Evolutionary conservation across 2,797 vertebrate species (phyloP).

Genomic region (Varecia variegata): DNA sequence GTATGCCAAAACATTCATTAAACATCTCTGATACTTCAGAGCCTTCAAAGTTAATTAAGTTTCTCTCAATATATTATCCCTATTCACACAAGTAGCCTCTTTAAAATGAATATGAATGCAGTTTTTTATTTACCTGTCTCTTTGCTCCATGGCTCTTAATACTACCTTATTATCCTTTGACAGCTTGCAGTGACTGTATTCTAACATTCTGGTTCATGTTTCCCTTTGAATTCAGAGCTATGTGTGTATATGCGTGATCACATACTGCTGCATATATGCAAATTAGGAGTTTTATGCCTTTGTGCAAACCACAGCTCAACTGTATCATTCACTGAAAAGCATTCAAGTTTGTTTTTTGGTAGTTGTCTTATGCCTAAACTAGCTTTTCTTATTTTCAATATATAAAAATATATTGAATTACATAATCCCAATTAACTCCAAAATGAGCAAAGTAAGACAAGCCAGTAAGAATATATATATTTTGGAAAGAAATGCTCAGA

Average conservation of each 20-base stretch:
- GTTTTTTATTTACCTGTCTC: not conserved
- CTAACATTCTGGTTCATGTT: not conserved
- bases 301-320: not conserved
- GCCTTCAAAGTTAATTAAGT: slow-evolving; percentile 46
- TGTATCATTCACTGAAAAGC: not conserved
- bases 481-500: slow-evolving; percentile 22
- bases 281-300: not conserved
- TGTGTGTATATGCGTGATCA: not conserved
- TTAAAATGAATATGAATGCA: slow-evolving; percentile 21
- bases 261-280: not conserved
- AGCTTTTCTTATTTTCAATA: not conserved
- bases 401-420: not conserved
- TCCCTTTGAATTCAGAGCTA: not conserved
- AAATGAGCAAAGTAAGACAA: not conserved
- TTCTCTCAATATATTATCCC: slow-evolving; percentile 33
- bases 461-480: not conserved
- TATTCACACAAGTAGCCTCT: slow-evolving; percentile 33
- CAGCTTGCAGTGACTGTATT: not conserved
- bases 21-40: slow-evolving; percentile 34
- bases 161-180: not conserved
- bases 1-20: slow-evolving; percentile 48
- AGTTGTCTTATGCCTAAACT: not conserved
- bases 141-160: not conserved
- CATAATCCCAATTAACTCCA: not conserved
- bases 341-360: not conserved